These are phyloP conservation scores for Ennomos erosarius DNA, from an alignment of 2,888 invertebrate species.

Conservation along the genomic window DNA sequence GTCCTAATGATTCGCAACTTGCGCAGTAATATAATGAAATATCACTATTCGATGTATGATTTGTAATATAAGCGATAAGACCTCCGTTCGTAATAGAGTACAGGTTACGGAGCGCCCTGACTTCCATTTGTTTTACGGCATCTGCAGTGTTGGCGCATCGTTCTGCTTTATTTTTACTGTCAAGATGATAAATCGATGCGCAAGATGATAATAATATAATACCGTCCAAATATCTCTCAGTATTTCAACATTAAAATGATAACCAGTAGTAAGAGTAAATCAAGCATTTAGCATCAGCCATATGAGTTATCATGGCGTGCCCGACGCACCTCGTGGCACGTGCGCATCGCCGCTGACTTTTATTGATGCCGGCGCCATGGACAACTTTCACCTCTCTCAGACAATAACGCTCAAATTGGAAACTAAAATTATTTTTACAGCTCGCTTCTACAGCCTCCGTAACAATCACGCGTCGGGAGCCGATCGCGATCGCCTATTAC, in stretches of 20 bases:
- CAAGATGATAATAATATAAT: constrained; percentile 71
- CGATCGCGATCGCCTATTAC: constrained; percentile 68
- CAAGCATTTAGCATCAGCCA: constrained; percentile 49
- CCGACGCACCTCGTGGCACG: constrained; percentile 57
- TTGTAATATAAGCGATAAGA: constrained; percentile 53
- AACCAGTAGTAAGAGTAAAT: constrained; percentile 58
- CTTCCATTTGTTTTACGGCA: constrained; percentile 72
- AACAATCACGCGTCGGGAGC: constrained; percentile 61
- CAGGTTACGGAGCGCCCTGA: constrained; percentile 64
- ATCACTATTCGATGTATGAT: constrained; percentile 53
- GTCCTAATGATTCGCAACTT: constrained; percentile 33
- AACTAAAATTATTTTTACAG: constrained; percentile 79
- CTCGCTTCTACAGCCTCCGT: constrained; percentile 55
- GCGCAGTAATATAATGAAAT: constrained; percentile 42
- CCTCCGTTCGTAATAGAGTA: constrained; percentile 56
- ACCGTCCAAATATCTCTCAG: constrained; percentile 58
- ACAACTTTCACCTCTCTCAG: constrained; percentile 81
- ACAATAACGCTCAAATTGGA: constrained; percentile 82
- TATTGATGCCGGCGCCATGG: constrained; percentile 82
- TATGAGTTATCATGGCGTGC: constrained; percentile 62
- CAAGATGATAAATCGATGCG: constrained; percentile 73
- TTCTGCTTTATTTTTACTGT: constrained; percentile 75
- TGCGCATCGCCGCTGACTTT: constrained; percentile 68
- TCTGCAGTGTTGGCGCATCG: constrained; percentile 57
- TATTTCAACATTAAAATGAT: constrained; percentile 68